Evolutionary conservation across 2,888 invertebrate genomes (phyloP).

Genomic region (Venusia cambrica): DNA sequence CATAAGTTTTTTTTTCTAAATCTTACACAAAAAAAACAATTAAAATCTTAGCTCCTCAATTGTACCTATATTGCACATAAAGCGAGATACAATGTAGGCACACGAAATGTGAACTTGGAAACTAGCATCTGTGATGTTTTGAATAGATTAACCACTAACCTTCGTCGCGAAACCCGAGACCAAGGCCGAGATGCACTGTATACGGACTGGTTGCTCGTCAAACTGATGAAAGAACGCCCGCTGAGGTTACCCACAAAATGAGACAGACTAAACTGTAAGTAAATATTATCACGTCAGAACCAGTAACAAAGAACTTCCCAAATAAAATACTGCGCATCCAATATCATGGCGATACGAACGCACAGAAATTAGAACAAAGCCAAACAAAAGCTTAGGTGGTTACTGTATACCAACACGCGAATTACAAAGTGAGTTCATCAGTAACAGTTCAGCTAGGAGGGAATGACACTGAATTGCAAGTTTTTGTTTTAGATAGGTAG

Average conservation of each 20-base stretch:
- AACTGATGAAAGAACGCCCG: slow-evolving; percentile 81
- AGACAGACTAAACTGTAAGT: slow-evolving; percentile 78
- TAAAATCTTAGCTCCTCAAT: no score
- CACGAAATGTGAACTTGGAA: not conserved
- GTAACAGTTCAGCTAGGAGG: no score
- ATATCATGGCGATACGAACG: slow-evolving; percentile 31
- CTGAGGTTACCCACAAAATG: slow-evolving; percentile 82
- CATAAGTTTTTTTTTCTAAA: no score
- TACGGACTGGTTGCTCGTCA: slow-evolving; percentile 81
- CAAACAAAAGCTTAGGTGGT: slow-evolving; percentile 48
- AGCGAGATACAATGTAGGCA: no score
- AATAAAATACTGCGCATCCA: slow-evolving; percentile 29
- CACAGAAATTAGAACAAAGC: slow-evolving; percentile 37
- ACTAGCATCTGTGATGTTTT: slow-evolving; percentile 36
- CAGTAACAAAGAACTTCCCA: slow-evolving; percentile 43
- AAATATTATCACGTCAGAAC: slow-evolving; percentile 40
- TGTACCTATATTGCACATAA: no score
- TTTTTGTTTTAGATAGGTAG: slow-evolving; percentile 69
- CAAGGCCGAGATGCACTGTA: slow-evolving; percentile 84
- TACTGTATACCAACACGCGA: slow-evolving; percentile 46
- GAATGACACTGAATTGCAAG: slow-evolving; percentile 80
- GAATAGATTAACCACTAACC: slow-evolving; percentile 68
- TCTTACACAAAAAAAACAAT: no score
- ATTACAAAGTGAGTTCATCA: slow-evolving; percentile 74
- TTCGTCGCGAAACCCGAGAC: slow-evolving; percentile 84